Percentiles rank a stretch among this genome's conserved stretches.
Conservation (phyloP, 1,140 invertebrate genomes). For the Polypedilum pembai region DNA sequence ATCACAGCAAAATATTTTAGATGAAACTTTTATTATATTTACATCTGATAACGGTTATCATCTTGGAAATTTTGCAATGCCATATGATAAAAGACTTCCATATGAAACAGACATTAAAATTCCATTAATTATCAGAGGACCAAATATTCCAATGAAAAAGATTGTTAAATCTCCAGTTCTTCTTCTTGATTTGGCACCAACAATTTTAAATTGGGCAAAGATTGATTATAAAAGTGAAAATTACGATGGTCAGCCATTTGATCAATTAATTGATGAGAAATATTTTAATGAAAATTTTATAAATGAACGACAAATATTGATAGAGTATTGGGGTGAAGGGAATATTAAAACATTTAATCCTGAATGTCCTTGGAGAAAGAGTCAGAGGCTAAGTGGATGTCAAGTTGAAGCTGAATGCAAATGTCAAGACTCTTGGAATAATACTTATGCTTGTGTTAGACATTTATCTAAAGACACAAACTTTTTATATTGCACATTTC, state of each 20-base stretch:
- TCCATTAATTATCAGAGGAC: constrained; percentile 72
- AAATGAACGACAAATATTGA: constrained; percentile 51
- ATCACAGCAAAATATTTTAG: constrained; percentile 47
- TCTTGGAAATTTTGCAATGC: constrained; percentile 77
- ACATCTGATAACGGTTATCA: constrained; percentile 88
- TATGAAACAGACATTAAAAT: constrained; percentile 83
- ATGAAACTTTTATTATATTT: constrained; percentile 74
- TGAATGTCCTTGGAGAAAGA: constrained; percentile 50
- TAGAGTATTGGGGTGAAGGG: constrained; percentile 75
- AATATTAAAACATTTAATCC: constrained; percentile 45
- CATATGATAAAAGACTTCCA: constrained; percentile 78
- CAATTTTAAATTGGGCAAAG: constrained; percentile 63
- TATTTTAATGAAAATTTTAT: constrained; percentile 29
- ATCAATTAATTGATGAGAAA: constrained; percentile 29
- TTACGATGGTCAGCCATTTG: constrained; percentile 3
- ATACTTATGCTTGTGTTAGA: constrained; percentile 72
- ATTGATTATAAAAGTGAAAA: constrained; percentile 29
- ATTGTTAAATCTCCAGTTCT: constrained; percentile 52
- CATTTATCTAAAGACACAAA: constrained; percentile 49
- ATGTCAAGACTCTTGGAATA: constrained; percentile 75
- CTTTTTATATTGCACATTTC: constrained; percentile 68
- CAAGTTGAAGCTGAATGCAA: constrained; percentile 60
- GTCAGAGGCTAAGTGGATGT: constrained; percentile 55
- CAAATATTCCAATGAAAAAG: constrained; percentile 49
- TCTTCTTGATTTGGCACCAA: constrained; percentile 74